Evolutionary conservation across 2,113 vertebrate species (phyloP), one percentile per base, ranked within the genome.

Genomic region (Procavia capensis): DNA sequence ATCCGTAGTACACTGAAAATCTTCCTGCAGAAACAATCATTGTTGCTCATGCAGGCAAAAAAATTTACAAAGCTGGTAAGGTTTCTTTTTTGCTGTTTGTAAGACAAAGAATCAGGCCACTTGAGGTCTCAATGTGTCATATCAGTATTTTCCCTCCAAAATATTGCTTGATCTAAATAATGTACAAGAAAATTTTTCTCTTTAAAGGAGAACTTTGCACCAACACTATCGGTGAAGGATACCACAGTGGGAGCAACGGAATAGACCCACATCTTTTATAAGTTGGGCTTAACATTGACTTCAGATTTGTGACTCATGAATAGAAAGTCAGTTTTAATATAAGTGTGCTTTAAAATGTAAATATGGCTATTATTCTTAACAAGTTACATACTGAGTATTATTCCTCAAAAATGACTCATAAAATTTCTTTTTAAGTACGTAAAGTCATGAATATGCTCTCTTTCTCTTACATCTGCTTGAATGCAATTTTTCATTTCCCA

Each of bases 401-500:
- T 90, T 96, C 93, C 96, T 92, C 64, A 75, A 95, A 96, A 97
- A 95, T 96, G 96, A 97, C 89, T 97, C 96, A 96, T 97, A 97
- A 97, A 97, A 97, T 95, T 91, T 94, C 87, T 96, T 97, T 95
- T 96, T 91, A 97, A 97, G 94, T 94, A 97, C 96, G 97, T 96
- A 94, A 96, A 95, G 90, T 88, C 94, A 96, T 97, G 95, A 98
- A 95, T 97, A 96, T 96, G 72, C 95, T 96, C 68, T 94, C 92
- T 72, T 59, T 97, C 93, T 93, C 93, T 96, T 95, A 93, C 86
- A 70, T 95, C 78, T 93, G 93, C 95, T 89, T 96, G 94, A 96
- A 97, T 95, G 87, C 87, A 96, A 97, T 95, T 97, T 98, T 97
- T 98, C 94, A 97, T 97, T 96, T 98, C 95, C 97, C 96, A 96